Conservation (phyloP, 2,888 invertebrate genomes). For the Zele albiditarsus region DNA sequence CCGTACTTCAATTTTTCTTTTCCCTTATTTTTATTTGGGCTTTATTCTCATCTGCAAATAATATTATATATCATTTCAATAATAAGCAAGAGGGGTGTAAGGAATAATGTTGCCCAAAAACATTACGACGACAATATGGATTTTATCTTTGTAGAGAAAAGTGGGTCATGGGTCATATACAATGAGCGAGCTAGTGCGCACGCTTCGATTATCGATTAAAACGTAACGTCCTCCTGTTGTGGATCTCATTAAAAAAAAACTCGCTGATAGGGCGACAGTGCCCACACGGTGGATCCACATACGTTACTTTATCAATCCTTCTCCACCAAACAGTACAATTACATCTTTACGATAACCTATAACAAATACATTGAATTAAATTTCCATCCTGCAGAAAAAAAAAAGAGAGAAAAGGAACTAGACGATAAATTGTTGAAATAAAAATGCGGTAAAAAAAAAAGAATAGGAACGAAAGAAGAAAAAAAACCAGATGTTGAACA, state of each 20-base stretch:
- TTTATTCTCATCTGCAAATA: too few relatives aligned
- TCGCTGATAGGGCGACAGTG: background rate
- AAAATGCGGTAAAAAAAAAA: constrained; percentile 58
- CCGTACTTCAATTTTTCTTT: too few relatives aligned
- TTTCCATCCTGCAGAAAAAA: background rate
- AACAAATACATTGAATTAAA: background rate
- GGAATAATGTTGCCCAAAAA: background rate
- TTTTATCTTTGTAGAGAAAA: constrained; percentile 45
- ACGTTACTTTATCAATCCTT: background rate
- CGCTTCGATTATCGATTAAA: constrained; percentile 71
- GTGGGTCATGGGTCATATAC: constrained; percentile 62
- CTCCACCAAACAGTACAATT: background rate
- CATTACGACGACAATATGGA: constrained; percentile 21
- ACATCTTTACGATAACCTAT: background rate
- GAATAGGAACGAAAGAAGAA: background rate
- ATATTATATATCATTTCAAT: too few relatives aligned
- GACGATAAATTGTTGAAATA: background rate
- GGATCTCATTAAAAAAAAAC: constrained; percentile 53
- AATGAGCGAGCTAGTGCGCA: constrained; percentile 63
- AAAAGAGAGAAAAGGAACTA: too few relatives aligned
- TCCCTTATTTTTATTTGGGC: too few relatives aligned
- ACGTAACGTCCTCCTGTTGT: constrained; percentile 55
- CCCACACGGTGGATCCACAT: background rate
- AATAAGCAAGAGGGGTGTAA: background rate
- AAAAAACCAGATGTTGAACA: constrained; percentile 5